These are phyloP conservation scores for Troides oblongomaculatus DNA, from an alignment of 2,888 invertebrate species.

Conservation along the genomic window DNA sequence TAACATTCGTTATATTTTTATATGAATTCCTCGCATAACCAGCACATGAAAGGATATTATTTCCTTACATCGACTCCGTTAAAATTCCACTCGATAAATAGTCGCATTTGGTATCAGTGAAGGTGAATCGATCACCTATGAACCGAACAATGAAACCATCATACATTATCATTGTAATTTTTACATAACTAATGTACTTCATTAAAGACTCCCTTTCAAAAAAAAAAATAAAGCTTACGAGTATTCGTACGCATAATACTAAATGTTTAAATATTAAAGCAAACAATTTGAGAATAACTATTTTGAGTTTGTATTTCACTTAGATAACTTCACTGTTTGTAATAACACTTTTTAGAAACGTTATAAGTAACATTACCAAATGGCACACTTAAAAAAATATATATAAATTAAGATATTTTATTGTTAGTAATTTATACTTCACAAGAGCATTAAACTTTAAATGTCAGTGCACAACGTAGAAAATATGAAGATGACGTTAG, in stretches of 20 bases:
- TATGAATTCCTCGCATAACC: constrained; percentile 29
- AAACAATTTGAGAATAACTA: not conserved
- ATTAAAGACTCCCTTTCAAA: constrained; percentile 25
- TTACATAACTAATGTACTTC: constrained; percentile 41
- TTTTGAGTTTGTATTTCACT: no score
- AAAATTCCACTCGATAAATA: constrained; percentile 17
- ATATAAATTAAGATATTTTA: not conserved
- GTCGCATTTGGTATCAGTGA: constrained; percentile 9
- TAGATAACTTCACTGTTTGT: no score
- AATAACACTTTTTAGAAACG: no score
- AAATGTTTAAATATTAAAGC: not conserved
- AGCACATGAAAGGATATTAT: constrained; percentile 28
- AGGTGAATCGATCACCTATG: constrained; percentile 57
- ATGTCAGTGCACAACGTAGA: constrained; percentile 17
- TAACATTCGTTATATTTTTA: constrained; percentile 27
- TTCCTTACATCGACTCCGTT: constrained; percentile 34
- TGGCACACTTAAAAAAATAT: not conserved
- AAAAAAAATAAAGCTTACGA: constrained; percentile 23
- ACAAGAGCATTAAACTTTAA: constrained; percentile 17
- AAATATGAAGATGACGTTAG: constrained; percentile 18
- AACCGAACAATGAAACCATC: constrained; percentile 56
- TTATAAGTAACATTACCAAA: not conserved
- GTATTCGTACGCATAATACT: not conserved
- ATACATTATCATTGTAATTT: constrained; percentile 44
- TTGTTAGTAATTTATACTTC: not conserved